Evolutionary conservation across 2,113 vertebrate species (phyloP).

Genomic region (Tachuris rubrigastra): DNA sequence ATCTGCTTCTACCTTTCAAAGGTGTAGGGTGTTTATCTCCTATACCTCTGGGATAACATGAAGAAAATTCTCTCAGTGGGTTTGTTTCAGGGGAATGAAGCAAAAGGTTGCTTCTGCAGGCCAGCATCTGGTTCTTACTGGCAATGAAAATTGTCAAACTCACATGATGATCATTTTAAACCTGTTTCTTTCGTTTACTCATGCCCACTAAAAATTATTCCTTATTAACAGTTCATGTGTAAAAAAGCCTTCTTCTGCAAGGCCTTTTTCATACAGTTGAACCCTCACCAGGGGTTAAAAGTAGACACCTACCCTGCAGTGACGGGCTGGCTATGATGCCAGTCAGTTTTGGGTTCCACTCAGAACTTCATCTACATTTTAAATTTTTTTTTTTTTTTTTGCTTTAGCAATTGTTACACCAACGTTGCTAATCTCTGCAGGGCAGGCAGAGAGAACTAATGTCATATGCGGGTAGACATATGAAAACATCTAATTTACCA

Average conservation of each 20-base stretch:
- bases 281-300: neutral
- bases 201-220: neutral
- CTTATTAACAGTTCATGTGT: neutral
- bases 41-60: neutral
- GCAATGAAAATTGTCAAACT: neutral
- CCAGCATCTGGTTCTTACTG: neutral
- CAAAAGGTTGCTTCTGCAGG: neutral
- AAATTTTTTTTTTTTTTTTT: neutral
- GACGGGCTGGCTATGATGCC: neutral
- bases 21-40: neutral
- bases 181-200: neutral
- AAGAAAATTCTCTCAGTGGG: neutral
- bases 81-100: neutral
- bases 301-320: neutral
- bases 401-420: constrained; percentile 5
- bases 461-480: neutral
- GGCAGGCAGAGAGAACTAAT: constrained; percentile 44
- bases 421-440: neutral
- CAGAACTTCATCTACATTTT: neutral
- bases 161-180: neutral
- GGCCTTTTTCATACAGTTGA: neutral
- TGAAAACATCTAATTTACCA: constrained; percentile 57
- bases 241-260: neutral
- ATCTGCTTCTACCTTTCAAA: neutral
- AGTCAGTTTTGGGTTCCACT: neutral